Evolutionary conservation across 2,888 invertebrate species (phyloP).

Genomic region (Dynastes hyllus): DNA sequence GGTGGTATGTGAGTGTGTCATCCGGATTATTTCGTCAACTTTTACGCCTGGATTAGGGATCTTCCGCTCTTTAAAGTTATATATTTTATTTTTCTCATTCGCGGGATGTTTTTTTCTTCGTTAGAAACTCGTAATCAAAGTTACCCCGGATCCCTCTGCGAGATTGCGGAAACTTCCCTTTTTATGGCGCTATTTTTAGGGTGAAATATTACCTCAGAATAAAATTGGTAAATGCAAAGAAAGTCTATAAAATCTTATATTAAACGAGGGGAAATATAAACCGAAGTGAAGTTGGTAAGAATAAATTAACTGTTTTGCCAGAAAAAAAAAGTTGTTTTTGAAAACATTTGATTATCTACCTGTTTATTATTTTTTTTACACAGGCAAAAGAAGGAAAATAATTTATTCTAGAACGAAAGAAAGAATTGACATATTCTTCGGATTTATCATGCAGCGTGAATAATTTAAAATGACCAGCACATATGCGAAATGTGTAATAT

Average conservation of each 20-base stretch:
- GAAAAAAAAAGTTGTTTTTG: too few species aligned
- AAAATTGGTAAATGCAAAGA: conserved; percentile 1
- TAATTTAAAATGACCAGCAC: too few species aligned
- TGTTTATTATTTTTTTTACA: too few species aligned
- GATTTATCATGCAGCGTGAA: too few species aligned
- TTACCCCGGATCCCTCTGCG: neutral
- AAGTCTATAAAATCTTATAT: conserved; percentile 5
- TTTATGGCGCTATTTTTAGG: conserved; percentile 1
- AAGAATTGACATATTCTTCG: too few species aligned
- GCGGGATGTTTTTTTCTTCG: neutral
- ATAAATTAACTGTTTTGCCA: too few species aligned
- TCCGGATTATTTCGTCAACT: conserved; percentile 20
- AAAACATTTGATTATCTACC: too few species aligned
- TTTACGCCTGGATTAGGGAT: conserved; percentile 23
- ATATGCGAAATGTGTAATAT: too few species aligned
- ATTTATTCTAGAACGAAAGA: too few species aligned
- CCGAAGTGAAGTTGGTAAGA: too few species aligned
- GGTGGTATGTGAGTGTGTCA: neutral
- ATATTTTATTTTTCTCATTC: conserved; percentile 15
- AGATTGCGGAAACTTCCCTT: neutral
- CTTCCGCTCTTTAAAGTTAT: conserved; percentile 3
- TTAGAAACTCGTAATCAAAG: conserved; percentile 18
- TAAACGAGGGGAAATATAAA: neutral
- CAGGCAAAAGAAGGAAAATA: too few species aligned
- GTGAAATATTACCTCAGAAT: conserved; percentile 8